A percentile compares a stretch with the other conserved stretches of the same genome.
Conservation (phyloP, 37 sponge, comb jelly and placozoan species). For the Petrosia ficiformis region DNA sequence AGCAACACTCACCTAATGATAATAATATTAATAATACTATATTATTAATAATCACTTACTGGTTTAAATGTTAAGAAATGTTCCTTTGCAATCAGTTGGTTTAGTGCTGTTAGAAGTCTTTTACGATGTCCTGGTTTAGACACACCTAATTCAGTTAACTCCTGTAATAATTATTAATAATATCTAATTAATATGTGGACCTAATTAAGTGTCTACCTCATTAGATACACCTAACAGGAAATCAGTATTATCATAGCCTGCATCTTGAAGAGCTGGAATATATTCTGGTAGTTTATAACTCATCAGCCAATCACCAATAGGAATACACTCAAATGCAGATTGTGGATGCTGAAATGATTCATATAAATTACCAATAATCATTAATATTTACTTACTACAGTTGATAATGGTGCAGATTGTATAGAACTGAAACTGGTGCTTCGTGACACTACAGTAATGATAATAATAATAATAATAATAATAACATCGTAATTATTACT, state of each 20-base stretch:
- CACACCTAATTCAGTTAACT: slow-evolving; percentile 81
- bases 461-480: background rate
- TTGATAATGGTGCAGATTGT: slow-evolving; percentile 16
- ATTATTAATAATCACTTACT: slow-evolving; percentile 20
- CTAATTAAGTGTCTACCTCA: slow-evolving; percentile 23
- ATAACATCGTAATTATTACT: background rate
- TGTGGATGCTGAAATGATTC: slow-evolving; percentile 12
- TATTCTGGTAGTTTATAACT: slow-evolving; percentile 76
- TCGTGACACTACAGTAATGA: slow-evolving; percentile 34
- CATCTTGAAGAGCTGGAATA: slow-evolving; percentile 30
- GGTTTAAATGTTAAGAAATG: slow-evolving; percentile 52
- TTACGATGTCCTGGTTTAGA: slow-evolving; percentile 84
- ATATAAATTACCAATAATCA: background rate
- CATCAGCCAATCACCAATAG: slow-evolving; percentile 70
- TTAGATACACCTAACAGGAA: slow-evolving; percentile 61
- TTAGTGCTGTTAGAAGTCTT: slow-evolving; percentile 68
- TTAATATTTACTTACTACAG: background rate
- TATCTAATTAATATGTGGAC: background rate
- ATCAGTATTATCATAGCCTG: slow-evolving; percentile 76
- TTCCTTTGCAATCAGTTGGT: slow-evolving; percentile 40
- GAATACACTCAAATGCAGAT: slow-evolving; percentile 28
- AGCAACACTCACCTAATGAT: slow-evolving; percentile 41
- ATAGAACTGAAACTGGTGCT: slow-evolving; percentile 55
- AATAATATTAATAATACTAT: background rate
- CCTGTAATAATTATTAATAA: slow-evolving; percentile 29